These are phyloP conservation scores for Prosopocoilus inquinatus DNA, from an alignment of 2,888 invertebrate species.

Conservation along the genomic window DNA sequence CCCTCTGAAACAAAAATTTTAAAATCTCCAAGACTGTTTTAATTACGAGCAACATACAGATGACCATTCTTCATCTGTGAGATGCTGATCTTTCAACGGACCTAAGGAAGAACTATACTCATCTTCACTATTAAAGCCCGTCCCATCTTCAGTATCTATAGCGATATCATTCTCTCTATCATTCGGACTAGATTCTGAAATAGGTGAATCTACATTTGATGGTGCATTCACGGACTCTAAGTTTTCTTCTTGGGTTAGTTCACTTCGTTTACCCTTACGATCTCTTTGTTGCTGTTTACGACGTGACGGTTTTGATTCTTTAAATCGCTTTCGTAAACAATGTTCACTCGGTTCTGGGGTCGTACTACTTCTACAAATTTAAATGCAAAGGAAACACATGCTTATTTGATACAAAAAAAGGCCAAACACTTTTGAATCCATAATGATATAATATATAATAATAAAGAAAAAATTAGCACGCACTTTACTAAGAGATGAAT, in stretches of 20 bases:
- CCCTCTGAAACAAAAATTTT: constrained; percentile 36
- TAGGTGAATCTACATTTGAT: constrained; percentile 29
- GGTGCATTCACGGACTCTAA: constrained; percentile 24
- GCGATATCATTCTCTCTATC: constrained; percentile 35
- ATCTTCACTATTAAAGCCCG: constrained; percentile 51
- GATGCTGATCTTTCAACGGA: constrained; percentile 25
- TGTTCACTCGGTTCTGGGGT: constrained; percentile 43
- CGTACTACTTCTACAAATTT: constrained; percentile 24
- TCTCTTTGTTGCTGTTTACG: constrained; percentile 34
- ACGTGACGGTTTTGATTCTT: constrained; percentile 38
- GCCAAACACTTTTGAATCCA: too few species aligned
- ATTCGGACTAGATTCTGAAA: constrained; percentile 33
- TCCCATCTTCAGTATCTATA: constrained; percentile 44
- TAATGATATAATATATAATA: too few species aligned
- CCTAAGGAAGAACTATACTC: constrained; percentile 40
- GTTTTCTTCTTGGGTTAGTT: constrained; percentile 38
- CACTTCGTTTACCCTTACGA: constrained; percentile 42
- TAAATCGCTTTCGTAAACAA: constrained; percentile 43
- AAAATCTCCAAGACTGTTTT: background rate
- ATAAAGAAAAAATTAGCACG: too few species aligned
- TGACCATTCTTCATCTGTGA: constrained; percentile 49
- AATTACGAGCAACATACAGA: constrained; percentile 32
- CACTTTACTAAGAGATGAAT: too few species aligned
- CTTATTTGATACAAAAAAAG: background rate
- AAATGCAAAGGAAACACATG: background rate